Base-by-base conservation (phyloP, 2,888 invertebrate genomes). In the Tetranychus truncatus region DNA sequence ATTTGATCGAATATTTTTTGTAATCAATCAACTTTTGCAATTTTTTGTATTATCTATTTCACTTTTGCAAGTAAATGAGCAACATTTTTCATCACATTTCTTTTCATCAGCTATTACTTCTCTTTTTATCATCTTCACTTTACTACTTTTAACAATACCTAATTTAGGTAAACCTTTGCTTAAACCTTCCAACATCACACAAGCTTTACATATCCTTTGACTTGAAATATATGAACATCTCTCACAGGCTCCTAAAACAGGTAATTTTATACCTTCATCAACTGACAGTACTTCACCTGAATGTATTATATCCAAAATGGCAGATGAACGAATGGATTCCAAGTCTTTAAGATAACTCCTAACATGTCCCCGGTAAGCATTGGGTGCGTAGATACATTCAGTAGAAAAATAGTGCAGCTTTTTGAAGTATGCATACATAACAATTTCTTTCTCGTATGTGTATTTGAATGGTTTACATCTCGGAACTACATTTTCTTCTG, bases 391-490 rank as follows among this genome's bases (percentile, higher is more conserved):
- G 73, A 95, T 89, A 84, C 99, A 99, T 84, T 99, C 99, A 0
- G 99, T 99, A 2, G 96, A 96, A 84, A 99, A 99, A 82, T 99
- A 99, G 9, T 96, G 89, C 45, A 99, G 84, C 81, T 92, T 91
- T 82, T 93, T 92, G 82, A 92, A 96, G 82, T 97, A 92, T 0
- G 99, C 97, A 84, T 99, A 96, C 93, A 96, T 94, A 0, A 97
- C 99, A 81, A 99, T 99, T 85, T 99, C 99, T 81, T 97, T 97
- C 83, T 99, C 99, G 82, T 96, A 99, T 0, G 94, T 89, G 82
- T 96, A 97, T 82, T 97, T 97, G 67, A 97, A 87, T 0, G 96
- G 96, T 81, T 97, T 97, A 21, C 94, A 94, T 80, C 96, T 86
- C 1, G 93, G 91, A 80, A 96, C 90, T 11, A 89, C 86, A 78